phyloP scores from a whole-genome alignment of 2,888 invertebrate species.

The Neuroscelio doddi region DNA sequence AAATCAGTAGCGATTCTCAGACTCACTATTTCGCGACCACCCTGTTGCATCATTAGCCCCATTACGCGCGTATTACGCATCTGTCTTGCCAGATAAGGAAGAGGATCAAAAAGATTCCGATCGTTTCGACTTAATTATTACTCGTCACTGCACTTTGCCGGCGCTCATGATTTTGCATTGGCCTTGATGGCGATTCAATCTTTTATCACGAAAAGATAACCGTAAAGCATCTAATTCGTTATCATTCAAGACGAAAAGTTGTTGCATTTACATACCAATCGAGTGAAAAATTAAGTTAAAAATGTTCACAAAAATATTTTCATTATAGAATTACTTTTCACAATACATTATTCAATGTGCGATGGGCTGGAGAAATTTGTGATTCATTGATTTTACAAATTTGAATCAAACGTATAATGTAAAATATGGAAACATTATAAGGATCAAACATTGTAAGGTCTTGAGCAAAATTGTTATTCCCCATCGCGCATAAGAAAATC shows the following conservation, averaged over 20 bases:
- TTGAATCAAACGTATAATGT: too few relatives aligned
- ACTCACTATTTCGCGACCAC: conserved; percentile 48
- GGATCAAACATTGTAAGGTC: too few relatives aligned
- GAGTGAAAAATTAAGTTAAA: too few relatives aligned
- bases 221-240: conserved; percentile 6
- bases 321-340: too few relatives aligned
- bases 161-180: too few relatives aligned
- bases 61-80: conserved; percentile 52
- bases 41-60: conserved; percentile 55
- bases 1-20: conserved; percentile 42
- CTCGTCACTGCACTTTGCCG: conserved; percentile 25
- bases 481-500: conserved; percentile 33
- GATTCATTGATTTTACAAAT: too few relatives aligned
- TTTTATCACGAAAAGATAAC: conserved; percentile 12
- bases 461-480: conserved; percentile 36
- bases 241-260: too few relatives aligned
- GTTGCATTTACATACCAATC: too few relatives aligned
- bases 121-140: conserved; percentile 32
- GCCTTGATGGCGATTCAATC: background rate
- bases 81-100: conserved; percentile 25
- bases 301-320: too few relatives aligned
- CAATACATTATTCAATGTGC: too few relatives aligned
- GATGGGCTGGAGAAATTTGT: too few relatives aligned
- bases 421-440: too few relatives aligned
- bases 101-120: conserved; percentile 44